Conservation (phyloP, 1,140 invertebrate genomes). For the Caenorhabditis tropicalis region DNA sequence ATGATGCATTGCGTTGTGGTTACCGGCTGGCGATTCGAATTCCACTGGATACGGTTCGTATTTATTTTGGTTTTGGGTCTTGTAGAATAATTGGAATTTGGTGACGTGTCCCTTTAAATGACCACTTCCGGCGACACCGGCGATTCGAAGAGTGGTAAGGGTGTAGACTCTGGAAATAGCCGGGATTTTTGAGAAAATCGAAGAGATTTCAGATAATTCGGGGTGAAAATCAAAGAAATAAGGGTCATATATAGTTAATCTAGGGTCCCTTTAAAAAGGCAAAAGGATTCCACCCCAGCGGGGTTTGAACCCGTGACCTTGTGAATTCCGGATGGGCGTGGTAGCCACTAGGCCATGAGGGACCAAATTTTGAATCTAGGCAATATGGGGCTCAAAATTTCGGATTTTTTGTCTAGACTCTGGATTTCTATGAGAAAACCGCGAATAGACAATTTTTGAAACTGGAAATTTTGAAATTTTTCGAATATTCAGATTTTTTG, state of each 20-base stretch:
- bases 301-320: not conserved
- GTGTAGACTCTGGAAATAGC: conserved; percentile 35
- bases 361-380: not conserved
- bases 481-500: not conserved
- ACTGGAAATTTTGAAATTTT: not conserved
- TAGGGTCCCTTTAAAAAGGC: not conserved
- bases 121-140: conserved; percentile 69
- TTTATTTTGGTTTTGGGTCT: conserved; percentile 88
- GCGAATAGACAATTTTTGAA: not conserved
- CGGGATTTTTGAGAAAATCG: too few species aligned
- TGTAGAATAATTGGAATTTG: conserved; percentile 95
- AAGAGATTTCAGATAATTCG: too few species aligned
- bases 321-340: not conserved
- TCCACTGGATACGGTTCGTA: conserved; percentile 91
- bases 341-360: not conserved
- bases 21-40: conserved; percentile 78
- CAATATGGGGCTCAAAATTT: not conserved
- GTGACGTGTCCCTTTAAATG: conserved; percentile 75
- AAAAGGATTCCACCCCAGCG: not conserved
- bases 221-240: too few species aligned
- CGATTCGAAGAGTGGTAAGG: conserved; percentile 57
- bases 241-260: too few species aligned
- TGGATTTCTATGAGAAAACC: not conserved
- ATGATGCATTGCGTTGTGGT: conserved; percentile 92
- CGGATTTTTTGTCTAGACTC: not conserved